phyloP scores from a whole-genome alignment of 2,888 invertebrate species.

The Idaea dimidiata region DNA sequence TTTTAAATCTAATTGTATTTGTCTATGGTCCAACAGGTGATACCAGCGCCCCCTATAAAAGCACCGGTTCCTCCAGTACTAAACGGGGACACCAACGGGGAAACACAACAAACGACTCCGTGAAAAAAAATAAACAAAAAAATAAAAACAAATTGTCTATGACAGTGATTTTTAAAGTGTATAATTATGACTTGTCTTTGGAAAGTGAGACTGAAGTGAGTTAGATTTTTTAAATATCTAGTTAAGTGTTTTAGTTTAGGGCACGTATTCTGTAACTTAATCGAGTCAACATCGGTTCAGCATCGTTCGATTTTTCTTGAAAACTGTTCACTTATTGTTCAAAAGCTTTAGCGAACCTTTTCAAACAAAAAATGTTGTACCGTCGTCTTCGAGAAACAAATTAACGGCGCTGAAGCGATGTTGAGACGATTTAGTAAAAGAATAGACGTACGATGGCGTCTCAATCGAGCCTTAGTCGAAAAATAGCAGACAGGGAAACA shows the following conservation, averaged over 20 bases:
- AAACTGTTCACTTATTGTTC: too few relatives aligned
- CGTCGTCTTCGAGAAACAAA: too few relatives aligned
- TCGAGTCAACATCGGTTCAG: too few relatives aligned
- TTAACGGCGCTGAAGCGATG: too few relatives aligned
- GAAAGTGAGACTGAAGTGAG: constrained; percentile 70
- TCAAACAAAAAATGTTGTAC: too few relatives aligned
- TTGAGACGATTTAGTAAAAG: too few relatives aligned
- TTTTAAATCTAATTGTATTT: neutral
- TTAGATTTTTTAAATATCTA: constrained; percentile 46
- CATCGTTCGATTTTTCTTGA: too few relatives aligned
- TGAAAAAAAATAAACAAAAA: constrained; percentile 39
- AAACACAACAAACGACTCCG: constrained; percentile 41
- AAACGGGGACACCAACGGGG: constrained; percentile 65
- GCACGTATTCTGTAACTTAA: too few relatives aligned
- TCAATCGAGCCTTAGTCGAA: too few relatives aligned
- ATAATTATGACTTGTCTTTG: constrained; percentile 13
- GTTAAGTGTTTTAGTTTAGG: neutral
- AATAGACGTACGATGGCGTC: too few relatives aligned
- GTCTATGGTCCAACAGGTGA: constrained; percentile 54
- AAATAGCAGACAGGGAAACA: too few relatives aligned
- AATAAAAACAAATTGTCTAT: constrained; percentile 27
- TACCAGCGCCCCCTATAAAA: constrained; percentile 72
- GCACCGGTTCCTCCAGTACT: constrained; percentile 52
- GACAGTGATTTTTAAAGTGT: constrained; percentile 13
- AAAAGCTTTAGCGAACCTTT: too few relatives aligned